Conservation (phyloP, 1,140 invertebrate genomes). For the Tachypleus tridentatus region DNA sequence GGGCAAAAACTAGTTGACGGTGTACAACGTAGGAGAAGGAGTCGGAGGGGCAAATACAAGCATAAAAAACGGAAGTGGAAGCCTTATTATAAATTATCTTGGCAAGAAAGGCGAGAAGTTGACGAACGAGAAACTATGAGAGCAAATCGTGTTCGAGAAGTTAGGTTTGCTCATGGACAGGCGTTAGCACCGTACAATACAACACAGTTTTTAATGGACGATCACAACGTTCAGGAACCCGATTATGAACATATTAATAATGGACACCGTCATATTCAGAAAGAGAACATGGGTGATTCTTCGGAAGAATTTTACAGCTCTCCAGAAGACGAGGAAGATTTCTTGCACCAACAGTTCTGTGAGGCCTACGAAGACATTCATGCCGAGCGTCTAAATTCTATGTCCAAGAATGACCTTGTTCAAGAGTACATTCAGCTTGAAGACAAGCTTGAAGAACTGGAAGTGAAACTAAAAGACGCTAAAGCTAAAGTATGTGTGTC, state of each 20-base stretch:
- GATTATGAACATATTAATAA: constrained; percentile 38
- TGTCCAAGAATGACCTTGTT: constrained; percentile 72
- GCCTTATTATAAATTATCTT: constrained; percentile 34
- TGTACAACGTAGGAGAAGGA: not conserved
- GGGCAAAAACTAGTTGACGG: too few relatives aligned
- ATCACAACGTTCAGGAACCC: constrained; percentile 63
- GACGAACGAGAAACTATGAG: constrained; percentile 31
- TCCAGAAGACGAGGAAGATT: constrained; percentile 74
- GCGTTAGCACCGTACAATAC: constrained; percentile 74
- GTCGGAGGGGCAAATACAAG: not conserved
- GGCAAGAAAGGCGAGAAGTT: constrained; percentile 30
- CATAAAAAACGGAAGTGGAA: constrained; percentile 29
- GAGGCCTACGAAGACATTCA: constrained; percentile 78
- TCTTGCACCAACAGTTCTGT: constrained; percentile 78
- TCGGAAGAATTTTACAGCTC: constrained; percentile 34
- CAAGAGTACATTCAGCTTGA: constrained; percentile 75
- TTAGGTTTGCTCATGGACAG: constrained; percentile 28
- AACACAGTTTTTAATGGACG: constrained; percentile 88
- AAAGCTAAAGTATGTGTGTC: not conserved
- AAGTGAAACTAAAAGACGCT: constrained; percentile 41
- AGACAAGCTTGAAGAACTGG: constrained; percentile 56
- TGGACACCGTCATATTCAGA: not conserved
- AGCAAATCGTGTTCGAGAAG: constrained; percentile 29
- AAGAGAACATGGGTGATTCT: constrained; percentile 8
- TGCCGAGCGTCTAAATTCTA: constrained; percentile 62